Evolutionary conservation across 2,888 invertebrate genomes (phyloP), one percentile per base, ranked within the genome.

Genomic region (Sarcophaga subvicina): DNA sequence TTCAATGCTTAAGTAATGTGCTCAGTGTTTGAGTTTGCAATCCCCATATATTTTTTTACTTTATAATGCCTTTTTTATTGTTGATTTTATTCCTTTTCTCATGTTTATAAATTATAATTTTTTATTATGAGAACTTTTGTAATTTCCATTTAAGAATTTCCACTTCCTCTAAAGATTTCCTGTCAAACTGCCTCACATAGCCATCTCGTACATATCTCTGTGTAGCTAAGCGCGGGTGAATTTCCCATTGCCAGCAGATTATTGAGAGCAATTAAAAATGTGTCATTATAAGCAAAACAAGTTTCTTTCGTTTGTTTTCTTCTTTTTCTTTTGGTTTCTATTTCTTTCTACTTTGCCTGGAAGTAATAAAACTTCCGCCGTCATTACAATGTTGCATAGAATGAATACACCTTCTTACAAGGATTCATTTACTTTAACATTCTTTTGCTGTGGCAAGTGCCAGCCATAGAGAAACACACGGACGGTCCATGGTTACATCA

Each of bases 401-500:
- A 11, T 12, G 17, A 72, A 64, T 75, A 84, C 79, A 80, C 86
- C 80, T 86, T 78, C 66, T 47, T 49, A 63, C 49, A 47, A 63
- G 47, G 14, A 77, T 73, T 75, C 64, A 47, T 71, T 79, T 20
- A 75, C 63, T 14, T 76, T 12, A 75, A 75, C 71, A 45, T 71
- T 70, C 22, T 22, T 27, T 70, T 37, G 37, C 37, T 37, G 37
- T 37, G 37, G 22, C 49, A 77, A 20, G 22, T 72, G 73, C 63
- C 62, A 78, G 45, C 64, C 73, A 66, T 6, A 37, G 67, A 59
- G n/a, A 27, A 14, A 63, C 60, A 72, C 8, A 10, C 10, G 37
- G 2, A 37, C 37, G 12, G n/a, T 67, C 78, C 63, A 59, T 67
- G 90, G 91, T 91, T 89, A 91, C 89, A 89, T 91, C 91, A 91